A percentile compares a stretch with the other conserved stretches of the same genome.
Evolutionary conservation across 2,113 vertebrate genomes (phyloP).

Genomic region (Tauraco erythrolophus): DNA sequence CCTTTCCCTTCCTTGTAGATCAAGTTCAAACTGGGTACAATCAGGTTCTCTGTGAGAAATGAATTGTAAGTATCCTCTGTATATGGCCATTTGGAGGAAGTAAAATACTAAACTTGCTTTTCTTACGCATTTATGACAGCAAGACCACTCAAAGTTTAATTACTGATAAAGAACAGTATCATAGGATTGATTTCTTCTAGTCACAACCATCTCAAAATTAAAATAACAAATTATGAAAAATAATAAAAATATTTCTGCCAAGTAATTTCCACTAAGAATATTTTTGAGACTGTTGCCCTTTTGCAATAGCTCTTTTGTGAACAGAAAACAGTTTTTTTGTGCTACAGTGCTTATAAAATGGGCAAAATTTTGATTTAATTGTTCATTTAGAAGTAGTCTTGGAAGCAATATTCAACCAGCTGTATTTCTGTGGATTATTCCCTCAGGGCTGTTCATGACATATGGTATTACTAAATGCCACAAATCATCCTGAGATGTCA

Average conservation of each 20-base stretch:
- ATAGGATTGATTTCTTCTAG: neutral
- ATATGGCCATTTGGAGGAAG: neutral
- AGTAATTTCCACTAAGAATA: neutral
- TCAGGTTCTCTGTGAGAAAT: neutral
- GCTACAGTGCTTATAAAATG: neutral
- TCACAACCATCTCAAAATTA: neutral
- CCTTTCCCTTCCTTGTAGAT: neutral
- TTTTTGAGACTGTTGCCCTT: neutral
- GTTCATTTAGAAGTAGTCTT: neutral
- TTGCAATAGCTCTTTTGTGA: neutral
- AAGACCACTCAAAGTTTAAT: neutral
- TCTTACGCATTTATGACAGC: neutral
- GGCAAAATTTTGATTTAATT: neutral
- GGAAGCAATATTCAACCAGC: constrained; percentile 7
- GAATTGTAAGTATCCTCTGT: neutral
- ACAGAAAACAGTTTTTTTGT: neutral
- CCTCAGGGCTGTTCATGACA: neutral
- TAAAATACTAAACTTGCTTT: neutral
- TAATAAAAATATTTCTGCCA: neutral
- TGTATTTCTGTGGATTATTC: constrained; percentile 24
- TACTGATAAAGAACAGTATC: neutral
- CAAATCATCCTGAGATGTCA: neutral
- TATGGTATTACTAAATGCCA: neutral
- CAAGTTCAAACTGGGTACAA: neutral
- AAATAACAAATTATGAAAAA: neutral